Conservation (phyloP, 2,888 invertebrate species). For the Drosophila greeni region DNA sequence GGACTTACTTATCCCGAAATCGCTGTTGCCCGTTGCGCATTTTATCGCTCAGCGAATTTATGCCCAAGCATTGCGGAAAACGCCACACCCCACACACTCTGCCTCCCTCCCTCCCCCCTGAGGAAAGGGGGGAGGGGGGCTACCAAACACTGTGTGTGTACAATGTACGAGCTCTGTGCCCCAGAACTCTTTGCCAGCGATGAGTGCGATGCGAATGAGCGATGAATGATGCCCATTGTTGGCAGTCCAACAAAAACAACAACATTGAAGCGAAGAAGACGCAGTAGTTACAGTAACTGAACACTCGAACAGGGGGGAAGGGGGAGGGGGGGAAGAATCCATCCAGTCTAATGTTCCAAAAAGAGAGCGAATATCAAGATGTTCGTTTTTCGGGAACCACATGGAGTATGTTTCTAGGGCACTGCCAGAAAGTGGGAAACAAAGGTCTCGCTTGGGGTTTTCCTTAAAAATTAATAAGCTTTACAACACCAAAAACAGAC, state of each 20-base stretch:
- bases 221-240: slow-evolving; percentile 70
- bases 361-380: slow-evolving; percentile 11
- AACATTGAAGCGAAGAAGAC: slow-evolving; percentile 18
- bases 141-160: slow-evolving; percentile 18
- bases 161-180: slow-evolving; percentile 42
- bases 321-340: neutral
- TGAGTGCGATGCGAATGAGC: slow-evolving; percentile 52
- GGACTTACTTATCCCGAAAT: slow-evolving; percentile 35
- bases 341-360: slow-evolving; percentile 9
- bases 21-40: slow-evolving; percentile 58
- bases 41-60: slow-evolving; percentile 60
- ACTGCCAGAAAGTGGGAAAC: neutral
- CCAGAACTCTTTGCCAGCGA: slow-evolving; percentile 51
- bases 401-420: neutral
- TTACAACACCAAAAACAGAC: no score
- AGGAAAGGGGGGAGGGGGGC: neutral
- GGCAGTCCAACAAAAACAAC: slow-evolving; percentile 30
- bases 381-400: neutral
- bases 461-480: neutral
- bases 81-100: slow-evolving; percentile 40
- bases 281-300: slow-evolving; percentile 36
- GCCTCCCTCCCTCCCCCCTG: neutral
- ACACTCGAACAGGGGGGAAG: slow-evolving; percentile 4
- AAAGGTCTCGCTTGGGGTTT: neutral
- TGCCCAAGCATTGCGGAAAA: slow-evolving; percentile 66